Percentiles rank a stretch among this genome's conserved stretches.
phyloP scores from a whole-genome alignment of 2,888 invertebrate genomes.

The Sthenelais limicola region DNA sequence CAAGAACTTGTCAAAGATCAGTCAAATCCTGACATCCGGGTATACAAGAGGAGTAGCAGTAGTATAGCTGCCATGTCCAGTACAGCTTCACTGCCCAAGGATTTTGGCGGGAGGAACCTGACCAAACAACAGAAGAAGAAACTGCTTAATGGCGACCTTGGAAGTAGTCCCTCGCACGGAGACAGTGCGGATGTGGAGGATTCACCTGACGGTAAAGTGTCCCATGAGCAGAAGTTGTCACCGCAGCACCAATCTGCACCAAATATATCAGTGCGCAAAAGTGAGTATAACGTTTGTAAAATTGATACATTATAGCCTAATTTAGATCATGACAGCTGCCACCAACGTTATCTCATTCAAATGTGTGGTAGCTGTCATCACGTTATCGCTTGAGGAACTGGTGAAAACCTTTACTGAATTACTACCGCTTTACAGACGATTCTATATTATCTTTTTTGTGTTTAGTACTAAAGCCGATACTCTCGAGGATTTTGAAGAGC shows the following conservation, averaged over 20 bases:
- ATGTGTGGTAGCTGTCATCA: too few relatives aligned
- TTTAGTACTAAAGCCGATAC: too few relatives aligned
- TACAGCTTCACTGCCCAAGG: constrained; percentile 28
- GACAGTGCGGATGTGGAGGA: neutral
- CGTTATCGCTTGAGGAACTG: too few relatives aligned
- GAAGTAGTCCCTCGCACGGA: constrained; percentile 21
- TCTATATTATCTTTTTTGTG: too few relatives aligned
- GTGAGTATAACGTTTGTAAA: too few relatives aligned
- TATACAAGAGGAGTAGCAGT: constrained; percentile 41
- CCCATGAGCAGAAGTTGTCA: constrained; percentile 26
- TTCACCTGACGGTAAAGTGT: neutral
- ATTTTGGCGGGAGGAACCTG: neutral
- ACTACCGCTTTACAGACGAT: too few relatives aligned
- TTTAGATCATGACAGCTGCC: too few relatives aligned
- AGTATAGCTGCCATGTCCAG: constrained; percentile 40
- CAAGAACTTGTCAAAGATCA: constrained; percentile 14
- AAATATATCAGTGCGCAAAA: constrained; percentile 27
- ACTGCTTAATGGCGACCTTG: constrained; percentile 25
- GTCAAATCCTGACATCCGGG: constrained; percentile 44
- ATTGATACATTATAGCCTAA: too few relatives aligned
- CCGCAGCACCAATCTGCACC: constrained; percentile 35
- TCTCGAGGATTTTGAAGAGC: too few relatives aligned
- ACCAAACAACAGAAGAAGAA: constrained; percentile 12
- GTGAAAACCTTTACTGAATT: too few relatives aligned
- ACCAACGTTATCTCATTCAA: too few relatives aligned